A percentile compares a stretch with the other conserved stretches of the same genome.
Evolutionary conservation across 1,140 invertebrate species (phyloP).

Genomic region (Heliconius hermathena): DNA sequence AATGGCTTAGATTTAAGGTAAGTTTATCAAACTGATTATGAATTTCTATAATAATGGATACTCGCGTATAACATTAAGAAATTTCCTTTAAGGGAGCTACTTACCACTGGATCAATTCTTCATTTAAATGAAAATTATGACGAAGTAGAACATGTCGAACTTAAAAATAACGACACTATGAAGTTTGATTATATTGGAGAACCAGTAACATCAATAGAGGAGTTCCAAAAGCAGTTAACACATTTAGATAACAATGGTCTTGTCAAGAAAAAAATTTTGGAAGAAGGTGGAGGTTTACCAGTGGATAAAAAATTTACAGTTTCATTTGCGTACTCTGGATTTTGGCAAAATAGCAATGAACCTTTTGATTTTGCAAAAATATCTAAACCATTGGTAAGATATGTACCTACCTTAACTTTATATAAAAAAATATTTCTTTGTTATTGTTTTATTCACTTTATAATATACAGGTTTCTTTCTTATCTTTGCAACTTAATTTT

Average conservation of each 20-base stretch:
- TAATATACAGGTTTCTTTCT: neutral
- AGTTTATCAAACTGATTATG: constrained; percentile 25
- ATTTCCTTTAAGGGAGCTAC: constrained; percentile 49
- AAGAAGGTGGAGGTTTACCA: constrained; percentile 65
- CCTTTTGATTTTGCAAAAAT: constrained; percentile 62
- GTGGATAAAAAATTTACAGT: constrained; percentile 59
- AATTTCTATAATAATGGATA: constrained; percentile 11
- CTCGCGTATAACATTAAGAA: neutral
- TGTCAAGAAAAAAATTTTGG: constrained; percentile 70
- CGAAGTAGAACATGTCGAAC: constrained; percentile 45
- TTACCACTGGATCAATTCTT: constrained; percentile 66
- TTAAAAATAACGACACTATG: constrained; percentile 37
- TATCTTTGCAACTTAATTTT: neutral
- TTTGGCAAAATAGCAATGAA: constrained; percentile 63
- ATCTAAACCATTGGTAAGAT: constrained; percentile 61
- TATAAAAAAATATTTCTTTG: no score
- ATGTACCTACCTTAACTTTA: no score
- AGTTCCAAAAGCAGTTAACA: constrained; percentile 51
- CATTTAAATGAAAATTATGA: constrained; percentile 66
- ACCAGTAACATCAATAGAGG: constrained; percentile 55
- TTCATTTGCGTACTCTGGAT: constrained; percentile 63
- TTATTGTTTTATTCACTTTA: neutral
- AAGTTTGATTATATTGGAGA: constrained; percentile 55
- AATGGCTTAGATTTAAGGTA: constrained; percentile 63
- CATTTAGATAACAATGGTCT: constrained; percentile 53